Evolutionary conservation across 64 coral and sea anemone species (phyloP).

Genomic region (Exaiptasia diaphana): DNA sequence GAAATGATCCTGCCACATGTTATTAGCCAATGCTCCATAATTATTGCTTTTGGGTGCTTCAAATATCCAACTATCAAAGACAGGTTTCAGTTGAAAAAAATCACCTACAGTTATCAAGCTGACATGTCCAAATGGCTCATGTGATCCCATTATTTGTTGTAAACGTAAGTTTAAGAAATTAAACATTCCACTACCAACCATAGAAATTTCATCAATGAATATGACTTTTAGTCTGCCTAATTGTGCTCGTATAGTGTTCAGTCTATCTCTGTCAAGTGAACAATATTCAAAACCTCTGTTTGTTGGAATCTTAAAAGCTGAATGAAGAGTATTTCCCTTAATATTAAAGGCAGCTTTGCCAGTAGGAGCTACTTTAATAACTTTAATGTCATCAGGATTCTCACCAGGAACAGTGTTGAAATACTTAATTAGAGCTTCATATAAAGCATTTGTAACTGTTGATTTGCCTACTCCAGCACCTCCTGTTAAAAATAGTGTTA

Average conservation of each 20-base stretch:
- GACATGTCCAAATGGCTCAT: constrained; percentile 5
- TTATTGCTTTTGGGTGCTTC: not conserved
- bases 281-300: constrained; percentile 36
- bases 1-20: constrained; percentile 32
- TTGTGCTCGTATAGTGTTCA: not conserved
- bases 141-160: not conserved
- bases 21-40: constrained; percentile 3
- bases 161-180: constrained; percentile 5
- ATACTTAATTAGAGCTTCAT: constrained; percentile 41
- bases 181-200: constrained; percentile 15
- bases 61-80: constrained; percentile 39
- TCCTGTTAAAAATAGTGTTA: constrained; percentile 26
- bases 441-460: constrained; percentile 36
- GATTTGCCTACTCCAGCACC: constrained; percentile 35
- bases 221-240: not conserved
- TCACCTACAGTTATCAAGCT: constrained; percentile 9
- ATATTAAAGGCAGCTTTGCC: constrained; percentile 43
- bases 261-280: not conserved
- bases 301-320: constrained; percentile 27
- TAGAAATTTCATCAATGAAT: constrained; percentile 19
- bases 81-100: not conserved
- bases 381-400: constrained; percentile 44
- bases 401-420: constrained; percentile 30
- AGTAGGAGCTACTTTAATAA: constrained; percentile 38
- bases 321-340: constrained; percentile 44